phyloP scores from a whole-genome alignment of 2,113 vertebrate species.

The Chionomys nivalis region DNA sequence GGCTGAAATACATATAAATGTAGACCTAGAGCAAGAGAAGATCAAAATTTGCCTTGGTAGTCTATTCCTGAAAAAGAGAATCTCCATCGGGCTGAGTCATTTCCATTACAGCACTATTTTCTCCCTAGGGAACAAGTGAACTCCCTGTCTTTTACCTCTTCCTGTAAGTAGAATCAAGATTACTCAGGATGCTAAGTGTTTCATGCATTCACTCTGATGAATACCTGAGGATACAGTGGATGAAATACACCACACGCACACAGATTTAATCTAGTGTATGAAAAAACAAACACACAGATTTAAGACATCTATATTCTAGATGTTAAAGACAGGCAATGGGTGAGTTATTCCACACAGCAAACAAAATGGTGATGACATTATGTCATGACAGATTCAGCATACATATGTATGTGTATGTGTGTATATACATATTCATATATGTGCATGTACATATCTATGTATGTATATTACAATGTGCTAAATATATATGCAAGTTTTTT shows the following conservation, averaged over 20 bases:
- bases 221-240: background rate
- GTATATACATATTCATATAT: background rate
- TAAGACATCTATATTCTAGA: background rate
- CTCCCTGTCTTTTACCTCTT: background rate
- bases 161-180: background rate
- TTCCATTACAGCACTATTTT: background rate
- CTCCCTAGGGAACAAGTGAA: background rate
- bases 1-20: background rate
- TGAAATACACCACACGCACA: background rate
- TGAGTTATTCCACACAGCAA: background rate
- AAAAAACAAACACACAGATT: background rate
- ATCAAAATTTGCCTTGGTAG: background rate
- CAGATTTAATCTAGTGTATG: background rate
- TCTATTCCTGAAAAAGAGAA: background rate
- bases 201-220: background rate
- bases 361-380: background rate
- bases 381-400: background rate
- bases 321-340: background rate
- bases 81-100: background rate
- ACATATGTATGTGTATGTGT: background rate
- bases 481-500: background rate
- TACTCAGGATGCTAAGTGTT: background rate
- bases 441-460: no score
- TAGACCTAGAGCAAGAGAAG: background rate
- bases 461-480: background rate